These are phyloP conservation scores for Phoxinus dragarum DNA, from an alignment of 2,797 vertebrate species.

Conservation along the genomic window DNA sequence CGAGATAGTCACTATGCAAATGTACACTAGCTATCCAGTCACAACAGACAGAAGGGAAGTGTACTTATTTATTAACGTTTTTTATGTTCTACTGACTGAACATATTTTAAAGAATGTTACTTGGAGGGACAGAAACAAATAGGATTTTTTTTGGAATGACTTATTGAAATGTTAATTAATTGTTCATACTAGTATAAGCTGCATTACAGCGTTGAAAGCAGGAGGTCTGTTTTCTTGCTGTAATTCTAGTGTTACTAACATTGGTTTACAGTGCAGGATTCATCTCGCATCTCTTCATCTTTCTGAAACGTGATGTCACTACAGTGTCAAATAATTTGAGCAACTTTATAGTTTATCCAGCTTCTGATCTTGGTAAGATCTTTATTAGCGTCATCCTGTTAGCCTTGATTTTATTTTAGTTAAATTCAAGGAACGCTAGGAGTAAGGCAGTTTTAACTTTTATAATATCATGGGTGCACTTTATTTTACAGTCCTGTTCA, in stretches of 20 bases:
- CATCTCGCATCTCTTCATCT: conserved; percentile 13
- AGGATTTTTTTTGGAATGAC: conserved; percentile 8
- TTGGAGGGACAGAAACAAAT: conserved; percentile 16
- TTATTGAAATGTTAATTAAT: background rate
- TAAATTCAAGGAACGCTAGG: background rate
- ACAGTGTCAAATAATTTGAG: conserved; percentile 8
- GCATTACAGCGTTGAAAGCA: conserved; percentile 24
- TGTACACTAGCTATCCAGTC: conserved; percentile 54
- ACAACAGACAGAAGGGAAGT: conserved; percentile 82
- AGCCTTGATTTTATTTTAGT: background rate
- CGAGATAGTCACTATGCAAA: conserved; percentile 61
- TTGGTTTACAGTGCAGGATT: conserved; percentile 40
- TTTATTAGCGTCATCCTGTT: background rate
- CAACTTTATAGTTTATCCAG: background rate
- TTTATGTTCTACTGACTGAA: conserved; percentile 82
- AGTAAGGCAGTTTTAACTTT: background rate
- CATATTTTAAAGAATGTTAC: conserved; percentile 55
- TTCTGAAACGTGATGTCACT: background rate
- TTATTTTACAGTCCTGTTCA: conserved; percentile 25
- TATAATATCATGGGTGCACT: background rate
- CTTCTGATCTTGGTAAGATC: background rate
- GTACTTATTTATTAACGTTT: conserved; percentile 94
- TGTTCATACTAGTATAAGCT: background rate
- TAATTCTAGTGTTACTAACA: background rate
- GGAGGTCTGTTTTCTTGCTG: conserved; percentile 16